A percentile compares a stretch with the other conserved stretches of the same genome.
Evolutionary conservation across 2,797 vertebrate genomes (phyloP).

Genomic region (Halcyon badia): DNA sequence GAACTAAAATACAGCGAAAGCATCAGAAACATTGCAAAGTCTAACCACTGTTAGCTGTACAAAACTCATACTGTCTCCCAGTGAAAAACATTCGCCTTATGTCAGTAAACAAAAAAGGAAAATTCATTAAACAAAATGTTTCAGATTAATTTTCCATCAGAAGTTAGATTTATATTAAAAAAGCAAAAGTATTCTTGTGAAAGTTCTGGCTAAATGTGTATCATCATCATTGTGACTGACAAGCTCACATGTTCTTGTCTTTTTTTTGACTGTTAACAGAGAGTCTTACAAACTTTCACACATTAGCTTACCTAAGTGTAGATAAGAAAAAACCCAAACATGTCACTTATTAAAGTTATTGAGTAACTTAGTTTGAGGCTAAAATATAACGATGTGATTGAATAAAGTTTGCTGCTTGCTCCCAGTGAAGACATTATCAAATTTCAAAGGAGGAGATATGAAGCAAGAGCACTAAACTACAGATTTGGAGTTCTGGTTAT

Average conservation of each 20-base stretch:
- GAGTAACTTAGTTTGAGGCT: background rate
- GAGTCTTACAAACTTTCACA: background rate
- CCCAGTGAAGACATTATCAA: background rate
- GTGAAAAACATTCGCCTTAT: background rate
- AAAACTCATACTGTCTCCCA: background rate
- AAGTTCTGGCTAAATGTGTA: background rate
- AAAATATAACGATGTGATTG: fast-evolving
- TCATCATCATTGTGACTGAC: background rate
- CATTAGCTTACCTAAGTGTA: background rate
- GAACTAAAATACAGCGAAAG: background rate
- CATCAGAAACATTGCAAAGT: background rate
- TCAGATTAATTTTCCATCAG: background rate
- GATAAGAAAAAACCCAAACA: background rate
- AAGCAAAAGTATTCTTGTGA: background rate
- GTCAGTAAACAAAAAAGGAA: background rate
- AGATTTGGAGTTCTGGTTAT: background rate
- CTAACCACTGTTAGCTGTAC: background rate
- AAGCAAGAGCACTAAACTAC: background rate
- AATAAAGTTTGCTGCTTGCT: background rate
- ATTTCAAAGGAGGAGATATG: background rate
- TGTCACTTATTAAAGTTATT: background rate
- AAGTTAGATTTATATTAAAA: background rate
- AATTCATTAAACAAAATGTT: background rate
- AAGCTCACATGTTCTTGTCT: background rate
- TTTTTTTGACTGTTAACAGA: background rate